Conservation (phyloP, 2,797 vertebrate genomes). For the Lophius americanus region DNA sequence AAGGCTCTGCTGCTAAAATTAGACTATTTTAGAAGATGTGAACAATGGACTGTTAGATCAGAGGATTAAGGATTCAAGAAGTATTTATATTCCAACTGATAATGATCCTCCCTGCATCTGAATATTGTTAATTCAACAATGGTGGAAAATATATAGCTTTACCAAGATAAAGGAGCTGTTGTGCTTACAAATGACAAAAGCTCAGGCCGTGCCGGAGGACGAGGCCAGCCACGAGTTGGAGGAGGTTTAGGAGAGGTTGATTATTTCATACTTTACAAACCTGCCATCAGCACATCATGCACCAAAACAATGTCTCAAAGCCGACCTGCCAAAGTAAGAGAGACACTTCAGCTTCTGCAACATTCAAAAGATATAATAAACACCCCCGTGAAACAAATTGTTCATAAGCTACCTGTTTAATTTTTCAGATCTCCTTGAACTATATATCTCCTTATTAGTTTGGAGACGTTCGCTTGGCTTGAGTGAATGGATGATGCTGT, state of each 20-base stretch:
- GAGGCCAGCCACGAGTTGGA: conserved; percentile 45
- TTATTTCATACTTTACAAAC: conserved; percentile 81
- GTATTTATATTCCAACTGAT: conserved; percentile 68
- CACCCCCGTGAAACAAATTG: conserved; percentile 97
- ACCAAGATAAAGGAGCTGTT: conserved; percentile 47
- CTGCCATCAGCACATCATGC: conserved; percentile 75
- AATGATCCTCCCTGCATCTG: conserved; percentile 54
- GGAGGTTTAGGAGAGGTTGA: conserved; percentile 76
- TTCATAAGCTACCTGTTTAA: conserved; percentile 99
- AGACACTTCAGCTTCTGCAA: conserved; percentile 83
- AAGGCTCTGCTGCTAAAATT: conserved; percentile 72
- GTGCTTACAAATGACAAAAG: conserved; percentile 54
- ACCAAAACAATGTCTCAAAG: conserved; percentile 73
- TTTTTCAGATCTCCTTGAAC: conserved; percentile 98
- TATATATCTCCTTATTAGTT: conserved; percentile 99
- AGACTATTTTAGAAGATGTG: conserved; percentile 75
- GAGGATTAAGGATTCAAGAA: conserved; percentile 54
- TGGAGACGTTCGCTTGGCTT: conserved; percentile 94
- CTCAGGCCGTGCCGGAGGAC: conserved; percentile 53
- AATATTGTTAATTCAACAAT: conserved; percentile 52
- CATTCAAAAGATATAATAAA: conserved; percentile 98
- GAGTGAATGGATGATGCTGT: conserved; percentile 98
- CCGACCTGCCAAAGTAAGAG: conserved; percentile 46
- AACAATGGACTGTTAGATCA: conserved; percentile 61
- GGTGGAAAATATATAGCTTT: conserved; percentile 46